Evolutionary conservation across 2,888 invertebrate genomes (phyloP), one percentile per base, ranked within the genome.

Genomic region (Sesia apiformis): DNA sequence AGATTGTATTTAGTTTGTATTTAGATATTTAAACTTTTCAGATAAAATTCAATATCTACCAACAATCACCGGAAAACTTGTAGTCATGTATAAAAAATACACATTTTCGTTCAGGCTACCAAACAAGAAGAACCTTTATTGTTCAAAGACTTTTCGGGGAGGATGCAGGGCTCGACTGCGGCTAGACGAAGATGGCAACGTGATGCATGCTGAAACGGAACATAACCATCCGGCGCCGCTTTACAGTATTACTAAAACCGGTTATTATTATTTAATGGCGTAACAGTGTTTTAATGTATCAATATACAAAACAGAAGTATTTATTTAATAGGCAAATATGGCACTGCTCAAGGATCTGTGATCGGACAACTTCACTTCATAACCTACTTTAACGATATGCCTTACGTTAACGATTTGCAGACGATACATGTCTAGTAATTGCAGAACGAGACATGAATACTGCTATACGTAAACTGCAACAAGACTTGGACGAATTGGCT

Each of bases 11-110:
- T 23, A 23, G 23, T 23, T 1, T 1, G 23, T 23, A 23, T 23
- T 23, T 23, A 23, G 23, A 23, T 23, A 23, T 23, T 23, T 23
- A 23, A 23, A 23, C 23, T 23, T 23, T 23, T 23, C 23, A 23
- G 3, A 85, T 83, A 60, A 84, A 76, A 56, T 76, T 70, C 8
- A 81, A 83, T 57, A 84, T 80, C 50, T 23, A 23, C 23, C 23
- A 2, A 23, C 23, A 42, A 1, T 42, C 39, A 54, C 52, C 42
- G 53, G 58, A 3, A 53, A 56, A 39, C 53, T 38, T 46, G 49
- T 60, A n/a, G 55, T 59, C 23, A 55, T 59, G 56, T 60, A 60
- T 50, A 53, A 57, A 38, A 51, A 57, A 4, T 58, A 60, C 42
- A 58, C 60, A 3, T 61, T 58, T 46, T 60, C 57, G 39, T 57